phyloP scores from a whole-genome alignment of 1,140 invertebrate species.

The Eciton burchellii region DNA sequence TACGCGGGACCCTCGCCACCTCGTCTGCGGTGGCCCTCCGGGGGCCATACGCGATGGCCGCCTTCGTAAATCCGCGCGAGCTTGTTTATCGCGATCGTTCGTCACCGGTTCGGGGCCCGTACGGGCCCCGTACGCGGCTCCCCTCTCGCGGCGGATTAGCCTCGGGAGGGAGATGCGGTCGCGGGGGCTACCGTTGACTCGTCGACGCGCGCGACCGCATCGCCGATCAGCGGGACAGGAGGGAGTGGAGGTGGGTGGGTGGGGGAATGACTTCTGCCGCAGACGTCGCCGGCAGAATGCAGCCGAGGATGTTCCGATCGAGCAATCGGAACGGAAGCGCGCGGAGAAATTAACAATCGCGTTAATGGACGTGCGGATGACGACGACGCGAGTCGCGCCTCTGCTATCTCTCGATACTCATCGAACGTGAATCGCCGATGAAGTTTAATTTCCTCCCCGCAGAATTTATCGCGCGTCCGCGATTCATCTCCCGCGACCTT shows the following conservation, averaged over 20 bases:
- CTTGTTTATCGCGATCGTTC: constrained; percentile 73
- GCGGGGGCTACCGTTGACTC: neutral
- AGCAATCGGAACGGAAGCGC: no score
- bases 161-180: constrained; percentile 12
- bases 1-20: no score
- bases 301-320: no score
- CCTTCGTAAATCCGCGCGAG: constrained; percentile 68
- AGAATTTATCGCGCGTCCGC: constrained; percentile 45
- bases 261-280: no score
- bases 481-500: constrained; percentile 46
- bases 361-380: no score
- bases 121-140: no score
- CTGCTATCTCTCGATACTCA: constrained; percentile 15
- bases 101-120: constrained; percentile 37
- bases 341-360: no score
- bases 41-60: constrained; percentile 4
- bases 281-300: no score
- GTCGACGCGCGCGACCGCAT: constrained; percentile 55
- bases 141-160: constrained; percentile 55
- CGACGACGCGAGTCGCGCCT: neutral
- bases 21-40: no score
- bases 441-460: constrained; percentile 45
- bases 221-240: constrained; percentile 16
- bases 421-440: constrained; percentile 24
- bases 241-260: neutral